Base-by-base conservation (phyloP, 2,888 invertebrate species). In the Amphipyra berbera region DNA sequence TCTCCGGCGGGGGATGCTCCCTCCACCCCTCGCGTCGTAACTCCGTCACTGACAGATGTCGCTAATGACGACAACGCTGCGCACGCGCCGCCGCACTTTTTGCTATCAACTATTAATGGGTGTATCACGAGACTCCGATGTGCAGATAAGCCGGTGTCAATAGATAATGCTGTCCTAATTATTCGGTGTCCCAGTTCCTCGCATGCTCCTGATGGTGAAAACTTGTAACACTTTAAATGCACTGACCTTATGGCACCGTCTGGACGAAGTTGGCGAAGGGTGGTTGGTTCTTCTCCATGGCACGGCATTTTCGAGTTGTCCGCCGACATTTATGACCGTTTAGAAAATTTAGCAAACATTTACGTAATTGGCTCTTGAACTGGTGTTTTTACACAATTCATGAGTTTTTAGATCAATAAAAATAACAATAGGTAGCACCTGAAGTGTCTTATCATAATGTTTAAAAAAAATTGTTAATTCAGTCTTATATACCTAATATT, bases 11-110 rank as follows among this genome's bases (percentile, higher is more conserved):
- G 60, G 68, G 62, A 52, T 60, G 49, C 57, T 42, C 44, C 52
- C 7, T 30, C 21, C 37, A 33, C 10, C 9, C 27, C 8, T 33
- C 21, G 8, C 10, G 35, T 37, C 35, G 38, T 44, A 53, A 35
- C 66, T 57, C 53, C 48, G 30, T 44, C 50, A 44, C 62, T 71
- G 67, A 67, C 81, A 82, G 74, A 78, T 82, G 80, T 71, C 73
- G 73, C 66, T 69, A 63, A 66, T 46, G 68, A 40, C 68, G 56
- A 53, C 60, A 35, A 35, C 46, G 38, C 13, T 60, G 78, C 78
- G 82, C 82, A 82, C 82, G 83, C 83, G 83, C 77, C 81, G 81
- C 74, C 73, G 52, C 66, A 58, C 70, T 79, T 79, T 79, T 79
- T 79, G 78, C 79, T 63, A 68, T 66, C 63, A 61, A 61, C 62